phyloP scores from a whole-genome alignment of 2,113 vertebrate genomes.

The Grallaria varia region DNA sequence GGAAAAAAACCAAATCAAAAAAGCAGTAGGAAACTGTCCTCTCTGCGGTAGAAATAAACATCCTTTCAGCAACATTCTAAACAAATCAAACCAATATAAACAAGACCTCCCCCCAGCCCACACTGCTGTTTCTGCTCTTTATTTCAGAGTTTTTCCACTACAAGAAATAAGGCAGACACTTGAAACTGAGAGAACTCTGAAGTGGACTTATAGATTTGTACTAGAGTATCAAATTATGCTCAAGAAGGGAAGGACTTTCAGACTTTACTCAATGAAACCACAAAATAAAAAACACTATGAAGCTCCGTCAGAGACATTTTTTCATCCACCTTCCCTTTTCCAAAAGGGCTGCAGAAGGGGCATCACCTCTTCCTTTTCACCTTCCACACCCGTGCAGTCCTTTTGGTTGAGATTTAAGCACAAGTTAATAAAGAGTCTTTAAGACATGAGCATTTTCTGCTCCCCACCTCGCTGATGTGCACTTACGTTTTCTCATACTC shows the following conservation, averaged over 20 bases:
- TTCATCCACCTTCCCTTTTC: background rate
- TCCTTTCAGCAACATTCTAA: background rate
- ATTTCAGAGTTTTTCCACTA: background rate
- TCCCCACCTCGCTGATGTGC: background rate
- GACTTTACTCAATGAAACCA: background rate
- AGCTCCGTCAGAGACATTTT: background rate
- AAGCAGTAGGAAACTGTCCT: background rate
- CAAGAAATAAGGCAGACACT: background rate
- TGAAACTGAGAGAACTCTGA: background rate
- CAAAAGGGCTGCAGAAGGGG: background rate
- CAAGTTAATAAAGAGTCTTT: rapidly evolving
- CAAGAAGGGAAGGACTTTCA: background rate
- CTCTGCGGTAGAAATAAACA: background rate
- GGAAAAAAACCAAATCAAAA: background rate
- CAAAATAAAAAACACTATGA: background rate
- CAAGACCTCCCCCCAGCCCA: background rate
- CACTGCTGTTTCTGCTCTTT: background rate
- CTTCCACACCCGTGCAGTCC: background rate
- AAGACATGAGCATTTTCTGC: background rate
- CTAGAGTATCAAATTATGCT: background rate
- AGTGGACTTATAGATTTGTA: slow-evolving; percentile 23
- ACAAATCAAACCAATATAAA: background rate
- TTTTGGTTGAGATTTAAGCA: background rate
- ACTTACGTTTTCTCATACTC: slow-evolving; percentile 96
- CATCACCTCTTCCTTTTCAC: background rate